Percentiles rank a stretch among this genome's conserved stretches.
Evolutionary conservation across 2,797 vertebrate genomes (phyloP).

Genomic region (Lithobates sylvaticus): DNA sequence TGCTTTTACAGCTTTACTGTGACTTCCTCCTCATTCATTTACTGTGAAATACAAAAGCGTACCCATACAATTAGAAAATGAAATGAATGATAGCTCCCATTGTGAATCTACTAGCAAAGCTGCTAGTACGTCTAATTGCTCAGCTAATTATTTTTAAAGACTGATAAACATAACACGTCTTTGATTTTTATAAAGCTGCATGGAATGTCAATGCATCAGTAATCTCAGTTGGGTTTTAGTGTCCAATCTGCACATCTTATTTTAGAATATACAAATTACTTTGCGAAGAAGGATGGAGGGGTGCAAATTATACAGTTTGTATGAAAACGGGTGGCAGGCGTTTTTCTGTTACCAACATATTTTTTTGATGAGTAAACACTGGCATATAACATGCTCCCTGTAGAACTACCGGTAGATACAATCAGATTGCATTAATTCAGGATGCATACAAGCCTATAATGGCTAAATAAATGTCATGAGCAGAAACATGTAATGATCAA

Average conservation of each 20-base stretch:
- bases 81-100: constrained; percentile 1
- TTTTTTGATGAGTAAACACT: too few species aligned
- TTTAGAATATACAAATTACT: neutral
- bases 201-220: too few species aligned
- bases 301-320: neutral
- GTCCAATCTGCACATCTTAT: neutral
- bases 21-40: neutral
- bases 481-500: too few species aligned
- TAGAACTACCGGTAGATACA: too few species aligned
- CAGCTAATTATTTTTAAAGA: constrained; percentile 28
- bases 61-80: constrained; percentile 5
- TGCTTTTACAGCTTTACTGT: neutral
- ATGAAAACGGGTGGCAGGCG: neutral
- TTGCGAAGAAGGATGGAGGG: neutral
- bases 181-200: constrained; percentile 9
- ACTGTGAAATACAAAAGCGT: constrained; percentile 2
- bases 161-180: constrained; percentile 7
- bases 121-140: constrained; percentile 13
- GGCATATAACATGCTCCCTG: too few species aligned
- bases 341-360: neutral
- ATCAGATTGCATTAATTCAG: too few species aligned
- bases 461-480: too few species aligned
- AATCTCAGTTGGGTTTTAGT: neutral
- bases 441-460: too few species aligned
- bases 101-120: constrained; percentile 8